Conservation (phyloP, 1,140 invertebrate species). For the Meloidogyne chitwoodi region DNA sequence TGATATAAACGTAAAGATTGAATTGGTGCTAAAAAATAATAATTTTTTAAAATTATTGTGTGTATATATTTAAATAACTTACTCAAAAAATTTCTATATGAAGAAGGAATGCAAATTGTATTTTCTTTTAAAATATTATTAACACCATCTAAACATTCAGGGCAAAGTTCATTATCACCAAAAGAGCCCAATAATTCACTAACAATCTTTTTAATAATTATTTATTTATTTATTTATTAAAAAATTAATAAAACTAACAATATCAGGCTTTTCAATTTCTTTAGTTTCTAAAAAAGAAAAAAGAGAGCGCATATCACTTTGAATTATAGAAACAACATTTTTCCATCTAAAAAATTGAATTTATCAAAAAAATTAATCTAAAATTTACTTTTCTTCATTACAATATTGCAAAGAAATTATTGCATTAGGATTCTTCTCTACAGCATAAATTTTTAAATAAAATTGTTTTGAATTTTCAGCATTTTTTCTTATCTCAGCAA, state of each 20-base stretch:
- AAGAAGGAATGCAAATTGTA: constrained; percentile 50
- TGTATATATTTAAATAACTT: constrained; percentile 9
- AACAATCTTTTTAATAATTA: background rate
- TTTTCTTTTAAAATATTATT: constrained; percentile 54
- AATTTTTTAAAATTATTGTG: background rate
- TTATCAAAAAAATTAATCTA: no score
- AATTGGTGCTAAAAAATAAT: constrained; percentile 37
- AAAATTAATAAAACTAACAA: constrained; percentile 70
- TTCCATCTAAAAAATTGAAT: constrained; percentile 39
- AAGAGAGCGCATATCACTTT: constrained; percentile 86
- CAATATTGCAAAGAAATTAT: constrained; percentile 71
- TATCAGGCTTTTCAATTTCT: constrained; percentile 66
- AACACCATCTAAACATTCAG: constrained; percentile 94
- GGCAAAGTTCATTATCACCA: constrained; percentile 96
- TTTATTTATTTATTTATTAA: background rate
- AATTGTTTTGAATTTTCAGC: background rate
- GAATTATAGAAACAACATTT: constrained; percentile 71
- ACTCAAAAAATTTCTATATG: constrained; percentile 34
- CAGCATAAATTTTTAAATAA: constrained; percentile 56
- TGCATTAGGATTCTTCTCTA: constrained; percentile 97
- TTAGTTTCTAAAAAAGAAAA: constrained; percentile 3
- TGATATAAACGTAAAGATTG: constrained; percentile 51
- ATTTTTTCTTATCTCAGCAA: background rate
- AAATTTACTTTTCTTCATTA: constrained; percentile 35
- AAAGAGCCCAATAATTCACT: constrained; percentile 89